Conservation (phyloP, 92 coral and sea anemone genomes). For the Virgularia gustaviana region DNA sequence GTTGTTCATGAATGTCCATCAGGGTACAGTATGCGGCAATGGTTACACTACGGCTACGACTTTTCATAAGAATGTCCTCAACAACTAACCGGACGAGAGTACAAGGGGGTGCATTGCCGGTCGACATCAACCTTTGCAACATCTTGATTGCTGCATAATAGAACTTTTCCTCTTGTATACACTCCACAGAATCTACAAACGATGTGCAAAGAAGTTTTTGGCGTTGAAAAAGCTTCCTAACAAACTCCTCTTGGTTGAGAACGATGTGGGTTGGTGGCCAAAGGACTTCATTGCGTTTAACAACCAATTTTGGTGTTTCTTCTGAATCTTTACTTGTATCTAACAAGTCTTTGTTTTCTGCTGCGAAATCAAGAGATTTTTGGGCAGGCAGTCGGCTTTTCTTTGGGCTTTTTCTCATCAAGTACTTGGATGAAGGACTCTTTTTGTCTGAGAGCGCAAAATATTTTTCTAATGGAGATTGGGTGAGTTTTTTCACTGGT, state of each 20-base stretch:
- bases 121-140: not conserved
- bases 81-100: conserved; percentile 6
- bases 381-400: too few species aligned
- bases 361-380: too few species aligned
- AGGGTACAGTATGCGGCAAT: conserved; percentile 4
- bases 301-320: too few species aligned
- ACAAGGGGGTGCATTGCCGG: conserved; percentile 1
- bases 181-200: not conserved
- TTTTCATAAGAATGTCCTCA: not conserved
- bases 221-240: not conserved
- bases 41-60: not conserved
- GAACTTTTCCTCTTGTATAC: conserved; percentile 18
- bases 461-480: too few species aligned
- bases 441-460: too few species aligned
- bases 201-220: not conserved
- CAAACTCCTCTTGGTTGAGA: not conserved
- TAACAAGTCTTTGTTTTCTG: too few species aligned
- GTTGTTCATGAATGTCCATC: conserved; percentile 10
- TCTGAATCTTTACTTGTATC: too few species aligned
- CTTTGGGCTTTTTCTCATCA: too few species aligned
- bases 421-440: too few species aligned
- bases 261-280: conserved; percentile 24
- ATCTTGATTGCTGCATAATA: not conserved
- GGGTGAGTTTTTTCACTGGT: too few species aligned
- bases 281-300: conserved; percentile 23